Conservation (phyloP, 2,113 vertebrate genomes). For the Trematomus loennbergii region DNA sequence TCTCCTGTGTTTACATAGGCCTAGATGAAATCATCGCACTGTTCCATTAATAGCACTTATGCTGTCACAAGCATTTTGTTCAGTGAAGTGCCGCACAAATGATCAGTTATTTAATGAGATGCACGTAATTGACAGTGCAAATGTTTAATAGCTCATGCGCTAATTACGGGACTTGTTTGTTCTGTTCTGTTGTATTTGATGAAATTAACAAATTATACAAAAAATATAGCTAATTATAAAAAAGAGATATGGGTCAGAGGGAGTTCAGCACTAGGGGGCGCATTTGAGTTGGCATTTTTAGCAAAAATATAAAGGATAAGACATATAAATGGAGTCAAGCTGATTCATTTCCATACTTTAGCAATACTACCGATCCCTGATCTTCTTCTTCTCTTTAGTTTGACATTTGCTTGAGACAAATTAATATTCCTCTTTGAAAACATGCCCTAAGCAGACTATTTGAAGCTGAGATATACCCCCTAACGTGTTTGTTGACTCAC, state of each 20-base stretch:
- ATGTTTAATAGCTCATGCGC: constrained; percentile 59
- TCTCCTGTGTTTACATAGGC: constrained; percentile 6
- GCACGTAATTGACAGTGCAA: constrained; percentile 45
- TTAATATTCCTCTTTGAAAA: constrained; percentile 4
- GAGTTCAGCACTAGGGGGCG: not conserved
- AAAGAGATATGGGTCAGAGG: not conserved
- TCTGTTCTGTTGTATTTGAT: constrained; percentile 31
- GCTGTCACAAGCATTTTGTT: constrained; percentile 39
- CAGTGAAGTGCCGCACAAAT: constrained; percentile 38
- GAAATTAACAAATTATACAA: constrained; percentile 39
- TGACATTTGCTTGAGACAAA: constrained; percentile 14
- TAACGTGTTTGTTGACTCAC: constrained; percentile 14
- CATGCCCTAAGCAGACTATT: not conserved
- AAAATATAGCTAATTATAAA: not conserved
- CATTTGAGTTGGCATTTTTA: not conserved
- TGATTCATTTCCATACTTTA: constrained; percentile 1
- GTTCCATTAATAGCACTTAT: constrained; percentile 38
- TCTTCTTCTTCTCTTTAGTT: constrained; percentile 1
- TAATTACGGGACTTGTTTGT: constrained; percentile 51
- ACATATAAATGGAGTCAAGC: not conserved
- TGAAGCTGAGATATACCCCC: not conserved
- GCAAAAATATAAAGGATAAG: not conserved
- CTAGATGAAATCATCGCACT: not conserved
- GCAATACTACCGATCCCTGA: not conserved
- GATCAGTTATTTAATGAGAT: constrained; percentile 58